Conservation (phyloP, 2,888 invertebrate species). For the Dorcus parallelipipedus region DNA sequence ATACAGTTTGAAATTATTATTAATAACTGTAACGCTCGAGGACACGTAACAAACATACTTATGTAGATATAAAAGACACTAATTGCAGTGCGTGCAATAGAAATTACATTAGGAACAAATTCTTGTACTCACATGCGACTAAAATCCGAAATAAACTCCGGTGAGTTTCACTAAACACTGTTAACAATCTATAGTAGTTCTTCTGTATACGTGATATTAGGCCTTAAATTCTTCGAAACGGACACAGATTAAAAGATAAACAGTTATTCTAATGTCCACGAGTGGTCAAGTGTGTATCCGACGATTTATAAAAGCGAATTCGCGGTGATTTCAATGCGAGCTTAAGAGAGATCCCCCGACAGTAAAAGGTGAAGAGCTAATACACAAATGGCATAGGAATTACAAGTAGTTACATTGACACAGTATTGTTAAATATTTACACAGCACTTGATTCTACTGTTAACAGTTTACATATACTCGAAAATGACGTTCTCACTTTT, state of each 20-base stretch:
- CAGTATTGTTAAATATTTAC: conserved; percentile 34
- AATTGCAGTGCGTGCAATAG: conserved; percentile 2
- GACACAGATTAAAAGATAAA: neutral
- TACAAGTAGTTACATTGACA: conserved; percentile 8
- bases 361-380: conserved; percentile 20
- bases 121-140: conserved; percentile 12
- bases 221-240: neutral
- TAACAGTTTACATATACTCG: conserved; percentile 32
- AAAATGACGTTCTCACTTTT: conserved; percentile 27
- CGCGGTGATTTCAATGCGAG: conserved; percentile 18
- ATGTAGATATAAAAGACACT: conserved; percentile 8
- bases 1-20: conserved; percentile 12
- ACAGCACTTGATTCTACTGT: conserved; percentile 33
- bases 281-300: neutral
- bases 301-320: neutral
- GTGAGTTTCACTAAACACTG: conserved; percentile 11
- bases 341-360: conserved; percentile 11
- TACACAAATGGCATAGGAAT: conserved; percentile 5
- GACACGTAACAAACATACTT: conserved; percentile 2
- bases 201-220: neutral
- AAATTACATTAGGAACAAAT: neutral
- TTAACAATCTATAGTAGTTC: neutral
- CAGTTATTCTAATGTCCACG: conserved; percentile 4
- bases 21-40: conserved; percentile 17
- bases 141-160: conserved; percentile 14